Evolutionary conservation across 2,113 vertebrate species (phyloP), one percentile per base, ranked within the genome.

Genomic region (Marcusenius ussheri): DNA sequence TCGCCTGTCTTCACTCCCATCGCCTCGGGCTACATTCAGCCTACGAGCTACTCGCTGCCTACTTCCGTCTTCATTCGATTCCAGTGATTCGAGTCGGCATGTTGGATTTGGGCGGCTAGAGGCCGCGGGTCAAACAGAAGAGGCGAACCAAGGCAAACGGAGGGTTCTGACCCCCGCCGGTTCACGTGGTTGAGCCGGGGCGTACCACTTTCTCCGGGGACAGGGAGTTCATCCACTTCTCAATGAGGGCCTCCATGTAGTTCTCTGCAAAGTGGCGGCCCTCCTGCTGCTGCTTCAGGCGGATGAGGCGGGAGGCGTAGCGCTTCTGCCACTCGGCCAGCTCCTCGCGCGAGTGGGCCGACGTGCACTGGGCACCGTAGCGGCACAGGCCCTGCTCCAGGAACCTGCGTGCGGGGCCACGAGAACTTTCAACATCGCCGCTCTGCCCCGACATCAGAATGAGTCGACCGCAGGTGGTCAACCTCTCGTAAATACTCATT

Each of bases 191-290:
- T 1, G 7, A 19, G 42, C 0, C 6, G n/a, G 31, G 21, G 3
- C 62, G 94, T 95, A 99, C 98, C 97, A 99, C 98, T 98, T 97
- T 99, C 95, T 99, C 98, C 83, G 98, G 98, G 89, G 97, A 97
- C 87, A 99, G 96, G 0, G 98, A 99, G 94, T 99, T 99, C 97
- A 99, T 99, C 98, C 98, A 99, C 95, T 99, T 99, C 95, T 99
- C 98, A 92, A 99, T 99, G 92, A 99, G 96, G 35, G 97, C 96
- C 95, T 99, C 98, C 96, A 99, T 99, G 94, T 99, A 99, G 95
- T 96, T 99, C 94, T 98, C 98, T 0, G 97, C 97, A 94, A 97
- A 98, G 92, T 99, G 97, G 88, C 97, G 98, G 94, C 96, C 98
- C 90, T 99, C 98, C 93, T 98, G 98, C 94, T 99, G 98, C 93